Evolutionary conservation across 2,797 vertebrate genomes (phyloP).

Genomic region (Podarcis lilfordi): DNA sequence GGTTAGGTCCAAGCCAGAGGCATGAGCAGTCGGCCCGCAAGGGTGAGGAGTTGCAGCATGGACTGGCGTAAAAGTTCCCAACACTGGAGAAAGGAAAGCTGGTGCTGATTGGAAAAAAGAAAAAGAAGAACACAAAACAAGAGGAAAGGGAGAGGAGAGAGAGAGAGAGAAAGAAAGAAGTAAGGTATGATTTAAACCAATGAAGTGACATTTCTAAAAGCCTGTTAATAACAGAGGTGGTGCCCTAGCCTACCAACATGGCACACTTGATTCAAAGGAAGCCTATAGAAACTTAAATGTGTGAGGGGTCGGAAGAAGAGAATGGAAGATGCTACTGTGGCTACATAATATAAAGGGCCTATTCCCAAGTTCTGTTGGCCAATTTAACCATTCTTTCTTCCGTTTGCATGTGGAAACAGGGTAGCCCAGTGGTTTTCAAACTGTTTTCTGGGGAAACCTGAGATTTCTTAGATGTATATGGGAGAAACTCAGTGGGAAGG

Average conservation of each 20-base stretch:
- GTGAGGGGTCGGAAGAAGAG: neutral
- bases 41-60: slow-evolving; percentile 64
- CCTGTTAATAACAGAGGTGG: slow-evolving; percentile 15
- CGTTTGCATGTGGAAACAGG: no score
- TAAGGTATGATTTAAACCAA: slow-evolving; percentile 61
- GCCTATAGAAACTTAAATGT: neutral
- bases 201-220: slow-evolving; percentile 38
- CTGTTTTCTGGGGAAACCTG: neutral
- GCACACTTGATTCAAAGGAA: neutral
- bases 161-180: slow-evolving; percentile 69
- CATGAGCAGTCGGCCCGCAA: slow-evolving; percentile 57
- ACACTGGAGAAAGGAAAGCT: slow-evolving; percentile 66
- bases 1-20: slow-evolving; percentile 74
- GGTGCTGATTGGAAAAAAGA: slow-evolving; percentile 64
- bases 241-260: neutral
- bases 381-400: neutral
- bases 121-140: slow-evolving; percentile 22
- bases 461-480: neutral
- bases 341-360: neutral
- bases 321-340: neutral
- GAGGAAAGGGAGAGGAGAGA: neutral
- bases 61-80: slow-evolving; percentile 63
- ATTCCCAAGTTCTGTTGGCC: neutral
- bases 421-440: neutral
- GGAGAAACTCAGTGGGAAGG: neutral